Conservation (phyloP, 1,140 invertebrate genomes). For the Cotesia chilonis region DNA sequence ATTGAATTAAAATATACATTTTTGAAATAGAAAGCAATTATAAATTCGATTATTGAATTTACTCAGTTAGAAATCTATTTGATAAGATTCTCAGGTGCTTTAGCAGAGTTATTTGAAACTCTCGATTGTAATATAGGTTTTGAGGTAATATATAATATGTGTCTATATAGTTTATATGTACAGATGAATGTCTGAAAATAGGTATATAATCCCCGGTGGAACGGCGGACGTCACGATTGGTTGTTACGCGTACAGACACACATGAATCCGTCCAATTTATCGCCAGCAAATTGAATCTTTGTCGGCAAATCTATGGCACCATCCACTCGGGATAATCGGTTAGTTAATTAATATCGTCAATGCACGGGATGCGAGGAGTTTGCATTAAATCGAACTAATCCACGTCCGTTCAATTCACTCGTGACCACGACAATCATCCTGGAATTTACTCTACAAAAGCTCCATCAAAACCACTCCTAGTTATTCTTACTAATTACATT, state of each 20-base stretch:
- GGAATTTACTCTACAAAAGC: slow-evolving; percentile 8
- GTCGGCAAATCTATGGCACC: slow-evolving; percentile 29
- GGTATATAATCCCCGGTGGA: slow-evolving; percentile 10
- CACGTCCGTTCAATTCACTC: slow-evolving; percentile 23
- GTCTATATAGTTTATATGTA: background rate
- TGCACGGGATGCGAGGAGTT: slow-evolving; percentile 6
- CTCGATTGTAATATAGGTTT: slow-evolving; percentile 16
- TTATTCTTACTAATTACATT: too few relatives aligned
- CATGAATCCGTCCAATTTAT: slow-evolving; percentile 35
- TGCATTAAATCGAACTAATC: slow-evolving; percentile 20
- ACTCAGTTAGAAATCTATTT: background rate
- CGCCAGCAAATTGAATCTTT: slow-evolving; percentile 35
- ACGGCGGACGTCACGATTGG: slow-evolving; percentile 8
- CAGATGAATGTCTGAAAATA: slow-evolving; percentile 20
- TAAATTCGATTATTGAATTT: background rate
- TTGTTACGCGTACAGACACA: slow-evolving; percentile 22
- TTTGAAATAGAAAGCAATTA: background rate
- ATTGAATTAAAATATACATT: background rate
- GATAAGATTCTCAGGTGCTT: slow-evolving; percentile 8
- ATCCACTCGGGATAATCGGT: slow-evolving; percentile 32
- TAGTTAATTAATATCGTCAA: slow-evolving; percentile 38
- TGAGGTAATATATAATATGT: background rate
- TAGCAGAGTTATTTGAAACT: slow-evolving; percentile 5
- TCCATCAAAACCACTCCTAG: too few relatives aligned
- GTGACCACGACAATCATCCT: slow-evolving; percentile 6